Evolutionary conservation across 2,888 invertebrate genomes (phyloP).

Genomic region (Drosophila differens): DNA sequence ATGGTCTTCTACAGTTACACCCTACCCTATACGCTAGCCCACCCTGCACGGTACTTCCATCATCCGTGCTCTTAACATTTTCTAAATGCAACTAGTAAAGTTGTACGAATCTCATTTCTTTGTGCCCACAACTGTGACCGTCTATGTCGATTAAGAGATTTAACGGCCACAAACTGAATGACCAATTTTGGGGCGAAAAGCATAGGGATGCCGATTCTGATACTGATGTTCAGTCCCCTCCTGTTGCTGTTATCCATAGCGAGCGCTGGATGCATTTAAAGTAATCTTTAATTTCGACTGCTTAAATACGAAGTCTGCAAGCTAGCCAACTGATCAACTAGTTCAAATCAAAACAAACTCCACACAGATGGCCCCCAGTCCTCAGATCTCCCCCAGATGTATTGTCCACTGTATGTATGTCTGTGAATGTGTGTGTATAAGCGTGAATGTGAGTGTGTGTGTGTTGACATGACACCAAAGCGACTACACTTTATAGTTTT

Average conservation of each 20-base stretch:
- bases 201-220: conserved; percentile 17
- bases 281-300: conserved; percentile 61
- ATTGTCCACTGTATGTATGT: neutral
- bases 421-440: neutral
- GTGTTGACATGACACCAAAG: conserved; percentile 56
- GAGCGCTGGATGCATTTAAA: conserved; percentile 45
- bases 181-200: conserved; percentile 21
- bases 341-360: conserved; percentile 63
- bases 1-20: conserved; percentile 1
- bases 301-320: conserved; percentile 31
- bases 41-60: neutral
- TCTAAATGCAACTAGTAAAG: conserved; percentile 74
- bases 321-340: conserved; percentile 20
- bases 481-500: conserved; percentile 64
- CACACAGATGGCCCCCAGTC: conserved; percentile 11
- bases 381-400: neutral
- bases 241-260: conserved; percentile 9
- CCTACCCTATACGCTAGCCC: neutral
- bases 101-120: conserved; percentile 56
- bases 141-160: conserved; percentile 77
- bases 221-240: neutral
- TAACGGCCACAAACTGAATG: conserved; percentile 55
- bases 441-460: conserved; percentile 8
- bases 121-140: conserved; percentile 60
- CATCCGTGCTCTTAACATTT: conserved; percentile 17